phyloP scores from a whole-genome alignment of 2,797 vertebrate species.

The Rallus crepitans region DNA sequence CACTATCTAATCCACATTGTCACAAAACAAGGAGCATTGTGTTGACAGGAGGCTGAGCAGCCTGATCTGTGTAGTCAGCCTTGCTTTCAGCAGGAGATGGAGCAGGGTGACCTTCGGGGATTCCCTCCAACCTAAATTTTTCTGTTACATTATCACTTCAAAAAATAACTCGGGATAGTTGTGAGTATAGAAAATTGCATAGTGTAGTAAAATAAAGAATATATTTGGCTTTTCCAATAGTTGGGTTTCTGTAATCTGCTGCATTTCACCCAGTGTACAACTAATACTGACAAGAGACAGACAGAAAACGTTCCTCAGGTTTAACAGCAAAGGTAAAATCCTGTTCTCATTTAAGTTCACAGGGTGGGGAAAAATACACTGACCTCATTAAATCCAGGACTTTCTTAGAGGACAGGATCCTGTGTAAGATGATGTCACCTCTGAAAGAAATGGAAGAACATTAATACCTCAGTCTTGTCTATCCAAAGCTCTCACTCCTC shows the following conservation, averaged over 20 bases:
- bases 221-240: not conserved
- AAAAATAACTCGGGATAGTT: not conserved
- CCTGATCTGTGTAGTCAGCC: not conserved
- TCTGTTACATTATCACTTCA: not conserved
- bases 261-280: not conserved
- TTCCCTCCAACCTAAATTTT: not conserved
- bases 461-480: not conserved
- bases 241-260: not conserved
- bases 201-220: not conserved
- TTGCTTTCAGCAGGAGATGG: not conserved
- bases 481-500: not conserved
- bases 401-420: slow-evolving; percentile 8
- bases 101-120: not conserved
- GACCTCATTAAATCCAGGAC: slow-evolving; percentile 21
- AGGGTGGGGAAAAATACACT: not conserved
- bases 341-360: not conserved
- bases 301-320: not conserved
- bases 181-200: not conserved
- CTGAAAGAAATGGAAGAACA: slow-evolving; percentile 22
- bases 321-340: not conserved
- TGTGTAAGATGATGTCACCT: not conserved
- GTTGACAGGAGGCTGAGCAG: not conserved
- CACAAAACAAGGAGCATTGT: not conserved
- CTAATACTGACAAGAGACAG: not conserved
- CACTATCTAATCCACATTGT: not conserved